Evolutionary conservation across 2,113 vertebrate genomes (phyloP).

Genomic region (Cynoglossus semilaevis): DNA sequence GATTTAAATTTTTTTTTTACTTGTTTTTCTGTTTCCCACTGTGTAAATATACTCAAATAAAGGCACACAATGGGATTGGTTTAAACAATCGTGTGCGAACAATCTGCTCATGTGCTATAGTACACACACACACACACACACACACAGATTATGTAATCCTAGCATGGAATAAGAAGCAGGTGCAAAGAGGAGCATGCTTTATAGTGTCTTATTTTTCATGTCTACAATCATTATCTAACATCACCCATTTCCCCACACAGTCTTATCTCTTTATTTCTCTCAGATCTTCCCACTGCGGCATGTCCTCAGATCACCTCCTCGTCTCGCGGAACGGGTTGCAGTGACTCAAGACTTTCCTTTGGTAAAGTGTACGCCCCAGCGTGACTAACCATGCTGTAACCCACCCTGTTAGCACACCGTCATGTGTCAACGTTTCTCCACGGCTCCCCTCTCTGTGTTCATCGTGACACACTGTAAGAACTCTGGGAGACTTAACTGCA

Average conservation of each 20-base stretch:
- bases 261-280: background rate
- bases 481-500: too few relatives aligned
- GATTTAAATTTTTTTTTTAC: too few relatives aligned
- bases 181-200: background rate
- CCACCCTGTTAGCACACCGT: too few relatives aligned
- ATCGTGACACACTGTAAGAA: too few relatives aligned
- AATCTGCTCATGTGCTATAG: too few relatives aligned
- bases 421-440: too few relatives aligned
- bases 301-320: background rate
- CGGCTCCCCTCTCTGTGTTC: too few relatives aligned
- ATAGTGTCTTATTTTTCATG: background rate
- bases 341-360: conserved; percentile 3
- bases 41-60: too few relatives aligned
- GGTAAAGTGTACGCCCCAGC: background rate
- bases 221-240: background rate
- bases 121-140: conserved; percentile 11
- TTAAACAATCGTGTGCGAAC: conserved; percentile 12
- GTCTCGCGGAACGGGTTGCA: conserved; percentile 2
- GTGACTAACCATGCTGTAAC: conserved; percentile 7
- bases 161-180: conserved; percentile 2
- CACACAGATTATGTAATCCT: conserved; percentile 28
- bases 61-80: conserved; percentile 17
- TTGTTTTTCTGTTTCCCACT: too few relatives aligned
- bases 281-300: background rate
- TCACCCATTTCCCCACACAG: background rate